These are phyloP conservation scores for Drosophila antonietae DNA, from an alignment of 2,888 invertebrate species.

Conservation along the genomic window DNA sequence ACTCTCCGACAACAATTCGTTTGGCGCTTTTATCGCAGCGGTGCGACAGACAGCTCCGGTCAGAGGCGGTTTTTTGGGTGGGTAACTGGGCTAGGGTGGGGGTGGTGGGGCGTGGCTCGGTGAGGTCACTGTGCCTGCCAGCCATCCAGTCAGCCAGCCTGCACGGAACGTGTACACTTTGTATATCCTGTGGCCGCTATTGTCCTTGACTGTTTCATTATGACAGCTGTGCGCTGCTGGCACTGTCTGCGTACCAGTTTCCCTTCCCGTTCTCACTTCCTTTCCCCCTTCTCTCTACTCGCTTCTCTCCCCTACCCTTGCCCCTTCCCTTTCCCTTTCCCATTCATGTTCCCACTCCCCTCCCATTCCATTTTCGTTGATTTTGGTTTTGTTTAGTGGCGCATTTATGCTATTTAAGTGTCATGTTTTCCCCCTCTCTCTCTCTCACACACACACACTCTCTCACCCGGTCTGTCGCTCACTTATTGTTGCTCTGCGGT, in stretches of 20 bases:
- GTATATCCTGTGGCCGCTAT: constrained; percentile 74
- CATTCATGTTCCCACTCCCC: constrained; percentile 15
- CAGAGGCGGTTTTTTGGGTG: constrained; percentile 6
- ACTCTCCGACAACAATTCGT: constrained; percentile 67
- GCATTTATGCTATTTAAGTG: constrained; percentile 80
- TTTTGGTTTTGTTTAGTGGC: constrained; percentile 79
- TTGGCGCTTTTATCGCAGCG: constrained; percentile 76
- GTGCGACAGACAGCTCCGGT: constrained; percentile 53
- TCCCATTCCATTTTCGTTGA: constrained; percentile 50
- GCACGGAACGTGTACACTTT: constrained; percentile 68
- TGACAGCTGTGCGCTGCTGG: constrained; percentile 70
- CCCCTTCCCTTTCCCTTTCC: constrained; percentile 11
- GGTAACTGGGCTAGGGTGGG: no score
- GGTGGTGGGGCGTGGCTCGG: background rate
- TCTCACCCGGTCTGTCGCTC: background rate
- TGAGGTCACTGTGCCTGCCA: constrained; percentile 45
- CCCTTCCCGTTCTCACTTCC: background rate
- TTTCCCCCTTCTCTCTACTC: background rate
- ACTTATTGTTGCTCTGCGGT: constrained; percentile 39
- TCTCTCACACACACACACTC: background rate
- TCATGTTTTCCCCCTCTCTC: constrained; percentile 57
- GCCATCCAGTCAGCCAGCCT: constrained; percentile 36
- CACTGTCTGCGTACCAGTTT: constrained; percentile 31
- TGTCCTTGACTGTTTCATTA: constrained; percentile 80
- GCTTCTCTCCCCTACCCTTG: background rate